Conservation (phyloP, 2,797 vertebrate species). For the Manis javanica region DNA sequence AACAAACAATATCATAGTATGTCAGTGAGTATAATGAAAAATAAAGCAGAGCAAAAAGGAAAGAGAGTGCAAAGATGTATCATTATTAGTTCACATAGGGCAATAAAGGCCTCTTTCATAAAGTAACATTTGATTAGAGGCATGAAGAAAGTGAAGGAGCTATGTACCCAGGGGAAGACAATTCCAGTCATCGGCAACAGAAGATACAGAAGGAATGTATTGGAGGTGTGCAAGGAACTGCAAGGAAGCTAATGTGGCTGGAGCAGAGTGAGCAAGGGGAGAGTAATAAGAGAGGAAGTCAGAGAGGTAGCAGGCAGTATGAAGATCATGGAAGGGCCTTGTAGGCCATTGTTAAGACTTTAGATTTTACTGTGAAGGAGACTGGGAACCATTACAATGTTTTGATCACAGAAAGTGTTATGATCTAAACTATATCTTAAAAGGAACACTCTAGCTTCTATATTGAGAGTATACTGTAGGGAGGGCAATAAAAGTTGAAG, state of each 20-base stretch:
- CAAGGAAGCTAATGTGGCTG: background rate
- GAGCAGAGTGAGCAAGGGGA: background rate
- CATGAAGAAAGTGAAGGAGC: background rate
- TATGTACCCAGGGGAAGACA: background rate
- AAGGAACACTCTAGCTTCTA: background rate
- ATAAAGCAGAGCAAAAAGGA: background rate
- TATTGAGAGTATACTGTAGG: background rate
- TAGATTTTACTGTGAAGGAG: background rate
- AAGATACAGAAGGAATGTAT: background rate
- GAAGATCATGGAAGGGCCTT: background rate
- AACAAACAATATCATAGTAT: constrained; percentile 20
- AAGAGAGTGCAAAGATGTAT: background rate
- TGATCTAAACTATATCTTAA: background rate
- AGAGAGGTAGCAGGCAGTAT: background rate
- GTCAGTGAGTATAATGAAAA: background rate
- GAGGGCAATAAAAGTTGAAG: background rate
- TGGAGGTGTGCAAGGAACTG: background rate
- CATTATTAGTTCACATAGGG: background rate
- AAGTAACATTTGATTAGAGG: background rate
- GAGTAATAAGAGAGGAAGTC: background rate
- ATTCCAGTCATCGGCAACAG: background rate
- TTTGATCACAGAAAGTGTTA: background rate
- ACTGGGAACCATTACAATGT: background rate
- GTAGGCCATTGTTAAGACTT: background rate
- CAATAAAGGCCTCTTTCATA: background rate